phyloP scores from a whole-genome alignment of 2,113 vertebrate genomes.

The Capreolus pygargus region DNA sequence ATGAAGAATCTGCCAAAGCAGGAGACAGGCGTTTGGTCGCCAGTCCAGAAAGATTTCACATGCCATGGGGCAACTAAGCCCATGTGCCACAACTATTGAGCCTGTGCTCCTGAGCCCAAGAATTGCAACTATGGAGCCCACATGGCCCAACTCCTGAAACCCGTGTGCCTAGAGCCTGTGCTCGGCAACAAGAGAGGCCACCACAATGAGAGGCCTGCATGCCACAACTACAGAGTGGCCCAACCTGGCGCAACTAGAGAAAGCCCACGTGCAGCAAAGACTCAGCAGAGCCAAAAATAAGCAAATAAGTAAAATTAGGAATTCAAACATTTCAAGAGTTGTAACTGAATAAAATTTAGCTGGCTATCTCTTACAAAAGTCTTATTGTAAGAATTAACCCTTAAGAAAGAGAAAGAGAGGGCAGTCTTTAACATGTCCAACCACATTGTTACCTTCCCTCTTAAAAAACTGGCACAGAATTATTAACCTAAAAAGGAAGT shows the following conservation, averaged over 20 bases:
- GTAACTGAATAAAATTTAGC: not conserved
- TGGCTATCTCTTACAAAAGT: not conserved
- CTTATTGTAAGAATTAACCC: not conserved
- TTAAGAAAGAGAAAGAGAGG: not conserved
- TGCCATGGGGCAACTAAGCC: not conserved
- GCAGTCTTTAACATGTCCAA: not conserved
- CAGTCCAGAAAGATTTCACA: not conserved
- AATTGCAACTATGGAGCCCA: not conserved
- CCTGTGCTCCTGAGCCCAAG: not conserved
- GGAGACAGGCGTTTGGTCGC: not conserved
- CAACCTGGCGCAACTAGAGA: not conserved
- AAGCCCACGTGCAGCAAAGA: not conserved
- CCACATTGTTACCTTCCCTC: not conserved
- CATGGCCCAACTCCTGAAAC: not conserved
- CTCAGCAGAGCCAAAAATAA: not conserved
- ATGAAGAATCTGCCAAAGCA: not conserved
- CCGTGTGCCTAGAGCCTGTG: not conserved
- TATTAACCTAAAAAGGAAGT: not conserved
- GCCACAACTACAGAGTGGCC: not conserved
- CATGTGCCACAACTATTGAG: not conserved
- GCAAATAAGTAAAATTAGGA: not conserved
- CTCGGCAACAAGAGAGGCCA: not conserved
- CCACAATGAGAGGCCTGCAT: not conserved
- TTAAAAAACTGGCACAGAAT: not conserved
- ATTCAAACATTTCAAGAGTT: not conserved